Base-by-base conservation (phyloP, 2,888 invertebrate species). In the Orchesellides sinensis region DNA sequence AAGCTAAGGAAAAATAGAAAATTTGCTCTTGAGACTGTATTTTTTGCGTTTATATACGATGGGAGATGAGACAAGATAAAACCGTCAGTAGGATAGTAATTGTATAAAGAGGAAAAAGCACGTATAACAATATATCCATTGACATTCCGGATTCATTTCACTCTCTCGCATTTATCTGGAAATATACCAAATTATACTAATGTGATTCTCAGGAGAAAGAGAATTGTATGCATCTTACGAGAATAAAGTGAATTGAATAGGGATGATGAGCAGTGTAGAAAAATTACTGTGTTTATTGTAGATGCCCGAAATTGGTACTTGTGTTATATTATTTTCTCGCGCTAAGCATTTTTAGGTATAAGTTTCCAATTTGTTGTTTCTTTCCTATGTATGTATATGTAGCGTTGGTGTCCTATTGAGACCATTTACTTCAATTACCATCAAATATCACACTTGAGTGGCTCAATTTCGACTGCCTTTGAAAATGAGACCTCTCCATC, bases 341-440 rank as follows among this genome's bases (percentile, higher is more conserved):
- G n/a, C n/a, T n/a, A n/a, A n/a, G n/a, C n/a, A n/a, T n/a, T n/a
- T n/a, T n/a, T n/a, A n/a, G n/a, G n/a, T n/a, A n/a, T n/a, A n/a
- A n/a, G n/a, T n/a, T n/a, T n/a, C n/a, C 74, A 74, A 65, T 74
- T 74, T 74, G 63, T 65, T 74, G 74, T 74, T 73, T 74, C 17
- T 14, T 25, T 17, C 19, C 6, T 35, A 12, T n/a, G n/a, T n/a
- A n/a, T n/a, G n/a, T n/a, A n/a, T n/a, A n/a, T 23, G 52, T 21
- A 52, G 4, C 29, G 32, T 59, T 17, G 17, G 0, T 32, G 25
- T 14, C 54, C 27, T 61, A 45, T 68, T 78, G 69, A 78, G 45
- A 61, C 70, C 69, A 78, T 78, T 78, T 61, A 70, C 78, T 78
- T 69, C 78, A 78, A 79, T 79, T 79, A 70, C 79, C 65, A 79